A percentile compares a stretch with the other conserved stretches of the same genome.
These are phyloP conservation scores for Netelia fuscicornis DNA, from an alignment of 2,888 invertebrate genomes.

Conservation along the genomic window DNA sequence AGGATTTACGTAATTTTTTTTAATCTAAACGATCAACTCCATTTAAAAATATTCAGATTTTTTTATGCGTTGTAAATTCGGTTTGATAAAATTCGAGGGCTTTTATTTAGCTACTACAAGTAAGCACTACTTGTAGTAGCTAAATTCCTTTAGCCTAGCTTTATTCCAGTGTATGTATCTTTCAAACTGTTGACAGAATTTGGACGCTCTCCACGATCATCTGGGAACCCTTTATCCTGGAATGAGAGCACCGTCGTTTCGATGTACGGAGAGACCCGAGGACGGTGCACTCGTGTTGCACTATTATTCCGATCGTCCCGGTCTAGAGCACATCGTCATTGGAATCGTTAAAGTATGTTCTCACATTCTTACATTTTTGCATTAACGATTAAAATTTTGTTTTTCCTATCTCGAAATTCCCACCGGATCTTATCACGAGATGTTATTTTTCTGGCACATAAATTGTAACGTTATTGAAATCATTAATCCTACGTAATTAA, in stretches of 20 bases:
- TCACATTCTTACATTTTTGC: background rate
- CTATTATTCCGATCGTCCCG: conserved; percentile 97
- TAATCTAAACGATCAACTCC: too few relatives aligned
- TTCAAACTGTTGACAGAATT: conserved; percentile 88
- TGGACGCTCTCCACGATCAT: conserved; percentile 98
- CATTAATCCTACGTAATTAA: background rate
- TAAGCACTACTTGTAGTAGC: background rate
- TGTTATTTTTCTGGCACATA: background rate
- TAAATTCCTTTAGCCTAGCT: too few relatives aligned
- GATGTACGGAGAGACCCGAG: conserved; percentile 95
- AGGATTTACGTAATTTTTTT: too few relatives aligned
- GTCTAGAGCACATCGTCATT: conserved; percentile 97
- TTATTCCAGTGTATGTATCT: background rate
- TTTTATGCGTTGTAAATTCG: too few relatives aligned
- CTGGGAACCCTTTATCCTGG: conserved; percentile 97
- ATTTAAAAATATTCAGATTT: too few relatives aligned
- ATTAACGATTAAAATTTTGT: background rate
- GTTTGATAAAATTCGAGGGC: too few relatives aligned
- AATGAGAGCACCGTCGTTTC: conserved; percentile 97
- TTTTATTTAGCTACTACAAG: background rate
- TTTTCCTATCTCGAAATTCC: background rate
- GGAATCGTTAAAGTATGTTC: conserved; percentile 95
- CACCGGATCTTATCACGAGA: background rate
- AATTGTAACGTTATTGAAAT: conserved; percentile 3
- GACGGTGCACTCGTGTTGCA: conserved; percentile 96